A percentile compares a stretch with the other conserved stretches of the same genome.
These are phyloP conservation scores for Bos javanicus DNA, from an alignment of 2,113 vertebrate genomes.

Conservation along the genomic window DNA sequence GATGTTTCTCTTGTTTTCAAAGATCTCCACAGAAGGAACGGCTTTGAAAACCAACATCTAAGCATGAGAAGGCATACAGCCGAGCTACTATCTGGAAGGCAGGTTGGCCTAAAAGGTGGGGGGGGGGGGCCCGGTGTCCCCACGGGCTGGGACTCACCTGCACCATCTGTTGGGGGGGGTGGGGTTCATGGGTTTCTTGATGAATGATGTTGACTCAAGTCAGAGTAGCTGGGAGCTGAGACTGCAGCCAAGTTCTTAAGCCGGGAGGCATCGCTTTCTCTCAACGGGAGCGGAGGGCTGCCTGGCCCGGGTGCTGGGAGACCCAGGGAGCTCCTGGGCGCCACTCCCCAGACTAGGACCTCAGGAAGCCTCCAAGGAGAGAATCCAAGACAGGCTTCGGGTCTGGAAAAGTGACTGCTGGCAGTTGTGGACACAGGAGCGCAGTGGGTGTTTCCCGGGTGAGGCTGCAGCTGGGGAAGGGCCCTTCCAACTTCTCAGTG, in stretches of 20 bases:
- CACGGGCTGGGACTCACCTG: background rate
- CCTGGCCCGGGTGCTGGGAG: background rate
- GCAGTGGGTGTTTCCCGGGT: accelerated
- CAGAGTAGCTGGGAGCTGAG: background rate
- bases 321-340: background rate
- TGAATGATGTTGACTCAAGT: background rate
- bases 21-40: background rate
- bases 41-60: background rate
- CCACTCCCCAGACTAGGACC: background rate
- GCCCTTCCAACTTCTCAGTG: background rate
- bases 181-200: background rate
- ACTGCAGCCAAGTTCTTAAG: background rate
- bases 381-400: background rate
- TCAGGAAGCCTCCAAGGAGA: background rate
- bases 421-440: background rate
- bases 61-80: background rate
- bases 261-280: background rate
- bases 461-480: background rate
- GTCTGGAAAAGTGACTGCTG: background rate
- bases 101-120: background rate
- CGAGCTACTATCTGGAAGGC: background rate
- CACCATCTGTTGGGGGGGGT: background rate
- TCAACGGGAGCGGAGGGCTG: background rate
- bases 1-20: background rate
- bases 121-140: too few relatives aligned